Percentiles rank a stretch among this genome's conserved stretches.
Evolutionary conservation across 2,888 invertebrate genomes (phyloP).

Genomic region (Adelphocoris suturalis): DNA sequence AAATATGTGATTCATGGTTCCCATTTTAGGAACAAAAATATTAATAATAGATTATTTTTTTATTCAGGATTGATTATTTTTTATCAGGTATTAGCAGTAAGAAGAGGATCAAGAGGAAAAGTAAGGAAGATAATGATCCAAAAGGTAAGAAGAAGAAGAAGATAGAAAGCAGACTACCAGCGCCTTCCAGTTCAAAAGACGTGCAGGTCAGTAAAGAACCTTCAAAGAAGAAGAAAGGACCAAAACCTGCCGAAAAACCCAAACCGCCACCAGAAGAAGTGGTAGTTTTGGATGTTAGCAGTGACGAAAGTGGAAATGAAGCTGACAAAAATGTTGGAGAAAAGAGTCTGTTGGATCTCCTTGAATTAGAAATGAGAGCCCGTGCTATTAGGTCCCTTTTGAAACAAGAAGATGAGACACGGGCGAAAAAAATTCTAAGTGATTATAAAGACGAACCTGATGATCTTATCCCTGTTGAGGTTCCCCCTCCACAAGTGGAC

Average conservation of each 20-base stretch:
- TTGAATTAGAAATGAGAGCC: conserved; percentile 82
- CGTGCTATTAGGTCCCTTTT: conserved; percentile 81
- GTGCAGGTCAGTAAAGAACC: not conserved
- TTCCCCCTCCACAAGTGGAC: conserved; percentile 56
- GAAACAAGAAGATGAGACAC: conserved; percentile 72
- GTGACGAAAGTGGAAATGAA: not conserved
- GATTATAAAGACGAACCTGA: conserved; percentile 68
- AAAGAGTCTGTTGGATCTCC: conserved; percentile 80
- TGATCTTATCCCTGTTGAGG: conserved; percentile 59
- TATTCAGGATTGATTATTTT: too few relatives aligned
- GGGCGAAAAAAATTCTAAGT: conserved; percentile 45
- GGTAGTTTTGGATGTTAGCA: not conserved
- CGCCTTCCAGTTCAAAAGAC: conserved; percentile 17
- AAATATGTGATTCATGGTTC: too few relatives aligned
- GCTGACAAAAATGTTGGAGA: conserved; percentile 22
- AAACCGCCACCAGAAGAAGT: not conserved
- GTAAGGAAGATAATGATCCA: not conserved
- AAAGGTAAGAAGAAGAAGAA: conserved; percentile 37
- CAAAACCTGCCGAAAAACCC: not conserved
- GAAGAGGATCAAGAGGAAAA: conserved; percentile 50
- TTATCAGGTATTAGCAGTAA: not conserved
- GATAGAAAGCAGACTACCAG: not conserved
- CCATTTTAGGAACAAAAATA: too few relatives aligned
- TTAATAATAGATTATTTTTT: too few relatives aligned
- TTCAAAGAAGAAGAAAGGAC: not conserved